These are phyloP conservation scores for Agrotis ipsilon DNA, from an alignment of 2,888 invertebrate genomes.

Conservation along the genomic window DNA sequence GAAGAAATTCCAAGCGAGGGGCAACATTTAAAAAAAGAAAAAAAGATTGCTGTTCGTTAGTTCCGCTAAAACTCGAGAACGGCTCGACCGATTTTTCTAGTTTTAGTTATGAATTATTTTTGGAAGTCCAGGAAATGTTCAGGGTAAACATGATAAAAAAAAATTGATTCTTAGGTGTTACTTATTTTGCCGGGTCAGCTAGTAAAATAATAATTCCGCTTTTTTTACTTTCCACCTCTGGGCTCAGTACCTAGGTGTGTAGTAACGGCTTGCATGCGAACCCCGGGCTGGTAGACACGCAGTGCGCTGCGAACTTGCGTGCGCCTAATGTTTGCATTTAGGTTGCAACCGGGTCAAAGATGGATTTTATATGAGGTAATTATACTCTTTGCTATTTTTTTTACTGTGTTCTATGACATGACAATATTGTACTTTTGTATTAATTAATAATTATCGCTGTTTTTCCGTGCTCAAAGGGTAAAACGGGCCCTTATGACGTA, in stretches of 20 bases:
- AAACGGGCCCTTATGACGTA: no score
- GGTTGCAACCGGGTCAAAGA: constrained; percentile 87
- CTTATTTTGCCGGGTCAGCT: no score
- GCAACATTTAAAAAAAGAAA: no score
- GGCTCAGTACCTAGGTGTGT: constrained; percentile 63
- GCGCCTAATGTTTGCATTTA: constrained; percentile 86
- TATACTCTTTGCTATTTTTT: constrained; percentile 54
- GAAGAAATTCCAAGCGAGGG: no score
- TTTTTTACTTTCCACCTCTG: constrained; percentile 54
- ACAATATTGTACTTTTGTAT: constrained; percentile 40
- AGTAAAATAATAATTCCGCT: constrained; percentile 49
- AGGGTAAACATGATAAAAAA: no score
- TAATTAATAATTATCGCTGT: constrained; percentile 22
- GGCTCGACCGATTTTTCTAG: no score
- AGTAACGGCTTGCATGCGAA: constrained; percentile 77
- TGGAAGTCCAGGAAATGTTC: no score
- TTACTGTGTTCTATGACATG: constrained; percentile 47
- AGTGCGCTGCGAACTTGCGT: constrained; percentile 78
- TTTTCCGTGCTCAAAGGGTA: background rate
- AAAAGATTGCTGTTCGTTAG: no score
- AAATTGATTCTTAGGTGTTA: no score
- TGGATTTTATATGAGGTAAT: constrained; percentile 82
- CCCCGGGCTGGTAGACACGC: constrained; percentile 74
- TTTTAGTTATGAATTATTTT: no score
- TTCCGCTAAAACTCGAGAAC: no score